Evolutionary conservation across 2,797 vertebrate genomes (phyloP).

Genomic region (Peromyscus melanophrys): DNA sequence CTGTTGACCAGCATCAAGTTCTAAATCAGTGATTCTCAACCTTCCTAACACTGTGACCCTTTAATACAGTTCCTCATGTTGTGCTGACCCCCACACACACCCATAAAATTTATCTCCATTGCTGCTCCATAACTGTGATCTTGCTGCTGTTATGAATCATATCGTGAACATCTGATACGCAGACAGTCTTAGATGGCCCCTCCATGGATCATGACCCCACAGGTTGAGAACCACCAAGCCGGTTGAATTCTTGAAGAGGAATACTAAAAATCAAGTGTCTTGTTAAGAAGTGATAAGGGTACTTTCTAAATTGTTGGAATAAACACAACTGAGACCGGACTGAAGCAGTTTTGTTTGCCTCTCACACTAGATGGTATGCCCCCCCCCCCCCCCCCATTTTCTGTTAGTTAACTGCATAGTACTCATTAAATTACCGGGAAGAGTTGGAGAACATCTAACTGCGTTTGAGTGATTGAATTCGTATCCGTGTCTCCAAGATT

Average conservation of each 20-base stretch:
- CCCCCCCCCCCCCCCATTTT: background rate
- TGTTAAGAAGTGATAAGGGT: background rate
- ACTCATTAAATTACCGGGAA: background rate
- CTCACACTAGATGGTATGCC: background rate
- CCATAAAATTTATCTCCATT: background rate
- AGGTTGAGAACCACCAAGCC: background rate
- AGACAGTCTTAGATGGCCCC: background rate
- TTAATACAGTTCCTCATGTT: background rate
- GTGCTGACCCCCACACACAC: background rate
- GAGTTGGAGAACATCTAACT: background rate
- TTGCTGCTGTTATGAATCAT: background rate
- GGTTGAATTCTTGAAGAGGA: constrained; percentile 36
- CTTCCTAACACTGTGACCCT: background rate
- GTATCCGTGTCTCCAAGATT: background rate
- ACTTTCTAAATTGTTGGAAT: constrained; percentile 37
- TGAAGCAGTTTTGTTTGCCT: background rate
- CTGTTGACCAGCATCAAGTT: background rate
- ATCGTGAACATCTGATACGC: background rate
- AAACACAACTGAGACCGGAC: background rate
- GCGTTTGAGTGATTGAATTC: constrained; percentile 4
- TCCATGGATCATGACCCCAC: background rate
- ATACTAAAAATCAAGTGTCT: background rate
- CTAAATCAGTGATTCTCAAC: background rate
- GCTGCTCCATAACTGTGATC: background rate
- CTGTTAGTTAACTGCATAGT: background rate